Conservation (phyloP, 2,888 invertebrate species). For the Phortica okadai region DNA sequence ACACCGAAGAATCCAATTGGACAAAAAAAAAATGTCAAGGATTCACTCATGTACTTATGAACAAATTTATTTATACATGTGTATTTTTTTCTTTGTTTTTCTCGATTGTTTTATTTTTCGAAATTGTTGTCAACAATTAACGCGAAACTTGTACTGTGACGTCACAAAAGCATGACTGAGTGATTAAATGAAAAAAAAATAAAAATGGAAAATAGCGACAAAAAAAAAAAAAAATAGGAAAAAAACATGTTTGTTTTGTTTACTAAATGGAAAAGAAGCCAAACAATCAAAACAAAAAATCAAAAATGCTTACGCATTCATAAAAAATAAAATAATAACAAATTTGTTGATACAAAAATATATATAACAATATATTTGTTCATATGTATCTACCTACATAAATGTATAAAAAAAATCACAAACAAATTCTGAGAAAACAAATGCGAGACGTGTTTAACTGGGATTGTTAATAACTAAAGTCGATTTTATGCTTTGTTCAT, state of each 20-base stretch:
- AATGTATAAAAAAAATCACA: no score
- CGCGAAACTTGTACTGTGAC: background rate
- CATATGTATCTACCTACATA: no score
- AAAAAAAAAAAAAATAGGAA: background rate
- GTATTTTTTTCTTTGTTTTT: background rate
- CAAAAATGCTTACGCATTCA: no score
- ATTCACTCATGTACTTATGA: background rate
- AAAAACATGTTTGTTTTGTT: conserved; percentile 2
- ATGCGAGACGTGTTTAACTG: no score
- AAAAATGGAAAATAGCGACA: background rate
- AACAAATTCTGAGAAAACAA: no score
- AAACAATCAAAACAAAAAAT: no score
- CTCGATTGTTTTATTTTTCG: background rate
- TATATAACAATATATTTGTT: background rate
- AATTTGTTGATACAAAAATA: background rate
- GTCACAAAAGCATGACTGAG: background rate
- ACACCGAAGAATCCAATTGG: background rate
- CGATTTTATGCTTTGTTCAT: no score
- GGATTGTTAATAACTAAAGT: no score
- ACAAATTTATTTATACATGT: background rate
- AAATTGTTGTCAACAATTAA: background rate
- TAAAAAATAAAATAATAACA: background rate
- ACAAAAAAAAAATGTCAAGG: background rate
- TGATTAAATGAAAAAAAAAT: background rate
- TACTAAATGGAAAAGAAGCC: background rate